Evolutionary conservation across 2,888 invertebrate species (phyloP).

Genomic region (Augochlorella aurata): DNA sequence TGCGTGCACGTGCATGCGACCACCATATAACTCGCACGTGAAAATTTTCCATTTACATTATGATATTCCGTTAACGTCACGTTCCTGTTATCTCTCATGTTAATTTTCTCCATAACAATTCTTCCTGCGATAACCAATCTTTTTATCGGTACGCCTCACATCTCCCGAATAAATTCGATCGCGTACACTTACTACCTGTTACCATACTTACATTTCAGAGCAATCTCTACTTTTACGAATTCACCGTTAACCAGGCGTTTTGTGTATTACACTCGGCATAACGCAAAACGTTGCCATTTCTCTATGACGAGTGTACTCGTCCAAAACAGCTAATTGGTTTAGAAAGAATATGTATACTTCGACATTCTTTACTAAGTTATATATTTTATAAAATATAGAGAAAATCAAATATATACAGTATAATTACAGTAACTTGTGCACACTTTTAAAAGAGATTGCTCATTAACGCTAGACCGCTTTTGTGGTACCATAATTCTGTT

Average conservation of each 20-base stretch:
- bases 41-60: neutral
- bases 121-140: neutral
- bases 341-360: too few species aligned
- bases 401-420: too few species aligned
- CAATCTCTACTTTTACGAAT: neutral
- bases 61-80: slow-evolving; percentile 8
- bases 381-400: too few species aligned
- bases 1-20: slow-evolving; percentile 18
- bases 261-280: too few species aligned
- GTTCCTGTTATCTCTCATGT: neutral
- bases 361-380: too few species aligned
- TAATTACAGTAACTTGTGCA: too few species aligned
- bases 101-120: neutral
- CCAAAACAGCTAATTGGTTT: too few species aligned
- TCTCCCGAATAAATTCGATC: neutral
- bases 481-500: too few species aligned
- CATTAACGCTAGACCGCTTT: too few species aligned
- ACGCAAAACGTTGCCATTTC: too few species aligned
- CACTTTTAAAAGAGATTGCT: too few species aligned
- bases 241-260: neutral
- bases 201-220: neutral
- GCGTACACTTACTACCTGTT: neutral
- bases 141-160: neutral
- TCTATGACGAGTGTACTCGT: too few species aligned
- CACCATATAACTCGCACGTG: slow-evolving; percentile 3